Percentiles rank a stretch among this genome's conserved stretches.
These are phyloP conservation scores for Chaetops frenatus DNA, from an alignment of 2,113 vertebrate species.

Conservation along the genomic window DNA sequence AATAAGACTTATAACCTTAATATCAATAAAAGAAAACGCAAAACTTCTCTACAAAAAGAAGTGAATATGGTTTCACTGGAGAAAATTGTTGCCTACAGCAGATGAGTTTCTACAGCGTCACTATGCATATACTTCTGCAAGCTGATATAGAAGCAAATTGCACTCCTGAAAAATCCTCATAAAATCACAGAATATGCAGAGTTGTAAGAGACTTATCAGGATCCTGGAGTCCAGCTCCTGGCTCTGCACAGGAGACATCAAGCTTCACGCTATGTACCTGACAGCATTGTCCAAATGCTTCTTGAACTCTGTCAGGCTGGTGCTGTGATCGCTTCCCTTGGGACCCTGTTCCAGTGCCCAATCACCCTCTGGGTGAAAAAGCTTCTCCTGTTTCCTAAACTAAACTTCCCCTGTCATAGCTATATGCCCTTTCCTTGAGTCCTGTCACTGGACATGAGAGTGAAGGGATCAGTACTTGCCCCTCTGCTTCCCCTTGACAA, in stretches of 20 bases:
- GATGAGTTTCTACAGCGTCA: neutral
- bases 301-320: neutral
- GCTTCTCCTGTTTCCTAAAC: neutral
- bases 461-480: neutral
- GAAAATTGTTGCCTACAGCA: neutral
- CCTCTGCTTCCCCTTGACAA: rapidly evolving
- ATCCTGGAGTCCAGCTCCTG: neutral
- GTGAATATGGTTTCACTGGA: neutral
- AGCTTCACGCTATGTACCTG: neutral
- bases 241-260: neutral
- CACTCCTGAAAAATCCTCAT: neutral
- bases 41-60: neutral
- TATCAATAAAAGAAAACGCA: neutral
- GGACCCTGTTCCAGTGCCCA: neutral
- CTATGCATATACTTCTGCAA: neutral
- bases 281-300: neutral
- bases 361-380: neutral
- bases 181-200: neutral
- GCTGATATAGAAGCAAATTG: neutral
- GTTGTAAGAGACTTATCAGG: neutral
- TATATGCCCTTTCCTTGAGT: neutral
- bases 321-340: rapidly evolving
- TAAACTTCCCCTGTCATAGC: neutral
- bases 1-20: neutral
- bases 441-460: neutral